Percentiles rank a stretch among this genome's conserved stretches.
These are phyloP conservation scores for Erythrocercus mccallii DNA, from an alignment of 2,113 vertebrate species.

Conservation along the genomic window DNA sequence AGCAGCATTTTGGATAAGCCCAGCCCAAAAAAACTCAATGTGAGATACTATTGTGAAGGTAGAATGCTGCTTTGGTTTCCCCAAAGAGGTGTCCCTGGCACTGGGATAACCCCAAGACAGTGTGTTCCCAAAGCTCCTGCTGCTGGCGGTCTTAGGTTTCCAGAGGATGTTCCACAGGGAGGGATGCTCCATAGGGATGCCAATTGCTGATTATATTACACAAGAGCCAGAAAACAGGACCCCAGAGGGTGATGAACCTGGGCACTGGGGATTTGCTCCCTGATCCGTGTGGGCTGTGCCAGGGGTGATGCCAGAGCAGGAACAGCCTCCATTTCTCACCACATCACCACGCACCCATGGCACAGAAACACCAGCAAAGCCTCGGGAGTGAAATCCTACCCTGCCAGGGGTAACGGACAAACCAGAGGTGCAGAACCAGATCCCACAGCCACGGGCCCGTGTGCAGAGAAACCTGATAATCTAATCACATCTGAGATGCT, in stretches of 20 bases:
- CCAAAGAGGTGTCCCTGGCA: background rate
- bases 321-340: background rate
- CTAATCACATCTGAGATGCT: slow-evolving; percentile 45
- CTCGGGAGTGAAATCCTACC: background rate
- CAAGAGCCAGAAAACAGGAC: background rate
- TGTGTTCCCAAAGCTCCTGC: background rate
- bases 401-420: background rate
- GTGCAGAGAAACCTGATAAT: background rate
- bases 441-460: background rate
- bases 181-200: background rate
- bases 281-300: background rate
- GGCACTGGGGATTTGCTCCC: background rate
- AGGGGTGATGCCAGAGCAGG: fast-evolving
- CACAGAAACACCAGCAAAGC: background rate
- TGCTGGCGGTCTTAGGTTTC: fast-evolving
- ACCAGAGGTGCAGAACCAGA: background rate
- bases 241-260: background rate
- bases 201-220: background rate
- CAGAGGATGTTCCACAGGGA: background rate
- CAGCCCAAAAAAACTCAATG: background rate
- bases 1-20: background rate
- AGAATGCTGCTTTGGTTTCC: background rate
- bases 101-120: background rate
- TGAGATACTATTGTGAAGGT: background rate
- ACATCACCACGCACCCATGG: fast-evolving